Conservation (phyloP, 2,797 vertebrate species). For the Australoheros facetus region DNA sequence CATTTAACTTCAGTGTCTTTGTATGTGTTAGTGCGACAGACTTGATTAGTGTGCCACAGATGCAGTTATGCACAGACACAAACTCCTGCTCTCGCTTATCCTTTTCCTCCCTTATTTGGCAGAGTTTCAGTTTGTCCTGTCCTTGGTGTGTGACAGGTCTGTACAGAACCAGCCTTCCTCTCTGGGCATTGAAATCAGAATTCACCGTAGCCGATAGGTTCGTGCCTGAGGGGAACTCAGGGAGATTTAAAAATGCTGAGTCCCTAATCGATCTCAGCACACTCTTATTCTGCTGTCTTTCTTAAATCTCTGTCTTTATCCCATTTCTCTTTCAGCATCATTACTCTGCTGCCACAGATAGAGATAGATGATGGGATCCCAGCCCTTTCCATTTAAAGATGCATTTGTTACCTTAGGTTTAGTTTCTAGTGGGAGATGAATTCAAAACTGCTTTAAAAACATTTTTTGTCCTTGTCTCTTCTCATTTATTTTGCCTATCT, state of each 20-base stretch:
- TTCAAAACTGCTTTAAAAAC: conserved; percentile 37
- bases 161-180: conserved; percentile 63
- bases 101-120: conserved; percentile 15
- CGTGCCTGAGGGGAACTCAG: conserved; percentile 69
- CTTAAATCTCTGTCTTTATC: conserved; percentile 73
- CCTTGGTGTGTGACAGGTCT: conserved; percentile 71
- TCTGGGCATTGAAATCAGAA: conserved; percentile 63
- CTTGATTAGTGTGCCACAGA: conserved; percentile 22
- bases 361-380: conserved; percentile 68
- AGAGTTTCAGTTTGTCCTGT: conserved; percentile 59
- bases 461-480: conserved; percentile 40
- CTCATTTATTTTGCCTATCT: conserved; percentile 38
- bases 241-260: conserved; percentile 76
- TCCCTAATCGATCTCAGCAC: conserved; percentile 73
- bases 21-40: not conserved
- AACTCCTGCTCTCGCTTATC: conserved; percentile 2
- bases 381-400: conserved; percentile 67
- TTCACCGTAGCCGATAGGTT: conserved; percentile 66
- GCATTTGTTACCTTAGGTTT: conserved; percentile 63
- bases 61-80: conserved; percentile 3
- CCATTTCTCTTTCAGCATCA: conserved; percentile 67
- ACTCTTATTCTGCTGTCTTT: conserved; percentile 70
- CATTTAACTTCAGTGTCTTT: conserved; percentile 23
- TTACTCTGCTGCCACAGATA: conserved; percentile 59
- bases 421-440: conserved; percentile 53